Evolutionary conservation across 2,113 vertebrate genomes (phyloP).

Genomic region (Cygnus atratus): DNA sequence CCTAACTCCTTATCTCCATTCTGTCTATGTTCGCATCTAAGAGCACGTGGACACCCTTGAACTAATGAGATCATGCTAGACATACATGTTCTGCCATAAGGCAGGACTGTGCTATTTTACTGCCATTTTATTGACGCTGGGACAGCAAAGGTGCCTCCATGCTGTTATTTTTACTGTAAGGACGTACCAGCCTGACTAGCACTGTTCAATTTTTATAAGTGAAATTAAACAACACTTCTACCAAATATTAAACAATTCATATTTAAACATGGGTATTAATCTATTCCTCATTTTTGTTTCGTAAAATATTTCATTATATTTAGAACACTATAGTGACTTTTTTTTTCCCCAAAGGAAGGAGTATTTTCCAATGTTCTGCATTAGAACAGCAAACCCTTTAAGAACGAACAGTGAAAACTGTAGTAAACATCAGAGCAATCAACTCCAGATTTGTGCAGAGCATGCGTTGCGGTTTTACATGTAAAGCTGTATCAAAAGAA

Average conservation of each 20-base stretch:
- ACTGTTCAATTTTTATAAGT: neutral
- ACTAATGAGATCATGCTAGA: neutral
- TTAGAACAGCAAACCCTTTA: neutral
- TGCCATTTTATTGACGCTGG: neutral
- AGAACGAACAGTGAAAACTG: neutral
- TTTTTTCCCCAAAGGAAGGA: neutral
- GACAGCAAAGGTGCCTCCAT: neutral
- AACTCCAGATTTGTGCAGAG: too few relatives aligned
- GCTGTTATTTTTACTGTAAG: neutral
- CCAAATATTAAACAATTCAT: neutral
- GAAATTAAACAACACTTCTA: neutral
- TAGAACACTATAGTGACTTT: accelerated
- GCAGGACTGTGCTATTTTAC: neutral
- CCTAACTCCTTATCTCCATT: neutral
- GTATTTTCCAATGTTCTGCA: neutral
- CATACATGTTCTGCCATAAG: neutral
- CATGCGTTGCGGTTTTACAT: accelerated
- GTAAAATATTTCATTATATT: neutral
- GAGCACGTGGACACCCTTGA: neutral
- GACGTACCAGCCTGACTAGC: neutral
- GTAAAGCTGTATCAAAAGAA: neutral
- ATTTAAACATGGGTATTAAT: neutral
- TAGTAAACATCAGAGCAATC: accelerated
- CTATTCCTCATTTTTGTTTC: neutral
- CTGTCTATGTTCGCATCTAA: accelerated